Evolutionary conservation across 1,140 invertebrate species (phyloP), one percentile per base, ranked within the genome.

Genomic region (Aphaenogaster floridana): DNA sequence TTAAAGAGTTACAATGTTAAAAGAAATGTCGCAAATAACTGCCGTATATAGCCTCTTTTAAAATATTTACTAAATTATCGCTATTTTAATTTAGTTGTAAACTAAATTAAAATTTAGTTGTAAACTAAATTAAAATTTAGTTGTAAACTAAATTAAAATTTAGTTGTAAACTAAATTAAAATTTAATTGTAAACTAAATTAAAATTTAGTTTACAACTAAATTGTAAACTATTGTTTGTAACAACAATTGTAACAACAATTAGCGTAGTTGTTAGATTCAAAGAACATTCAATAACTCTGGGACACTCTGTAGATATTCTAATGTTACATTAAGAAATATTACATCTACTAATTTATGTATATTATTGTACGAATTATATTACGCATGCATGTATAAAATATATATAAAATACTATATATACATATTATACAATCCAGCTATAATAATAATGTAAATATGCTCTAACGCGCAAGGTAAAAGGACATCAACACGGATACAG

Each of bases 371-470:
- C n/a, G 28, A 69, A 52, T 61, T 45, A 6, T 52, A 66, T 42
- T 68, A 52, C 17, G 17, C 36, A 80, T 54, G 42, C 48, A 80
- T 28, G 13, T 42, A 54, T 54, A 61, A 48, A 69, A 69, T 42
- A n/a, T 15, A 39, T 50, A 21, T 42, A 68, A 68, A 21, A 28
- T 71, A 54, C 11, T 42, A 39, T 34, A 74, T 11, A 7, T 17
- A 39, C 4, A 7, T 59, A 54, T 13, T 8, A 17, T 45, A 39
- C 6, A 28, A 28, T 28, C 28, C 28, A 28, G 28, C 11, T 21
- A 21, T 21, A n/a, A 74, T n/a, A 57, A 34, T 45, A 74, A n/a
- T 21, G 21, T 9, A 42, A 36, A 78, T 64, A 50, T 39, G 8
- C 59, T 17, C 11, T 52, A 42, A 64, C 28, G 48, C 8, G 11